Percentiles rank a stretch among this genome's conserved stretches.
These are phyloP conservation scores for Amphiprion percula DNA, from an alignment of 2,113 vertebrate species.

Conservation along the genomic window DNA sequence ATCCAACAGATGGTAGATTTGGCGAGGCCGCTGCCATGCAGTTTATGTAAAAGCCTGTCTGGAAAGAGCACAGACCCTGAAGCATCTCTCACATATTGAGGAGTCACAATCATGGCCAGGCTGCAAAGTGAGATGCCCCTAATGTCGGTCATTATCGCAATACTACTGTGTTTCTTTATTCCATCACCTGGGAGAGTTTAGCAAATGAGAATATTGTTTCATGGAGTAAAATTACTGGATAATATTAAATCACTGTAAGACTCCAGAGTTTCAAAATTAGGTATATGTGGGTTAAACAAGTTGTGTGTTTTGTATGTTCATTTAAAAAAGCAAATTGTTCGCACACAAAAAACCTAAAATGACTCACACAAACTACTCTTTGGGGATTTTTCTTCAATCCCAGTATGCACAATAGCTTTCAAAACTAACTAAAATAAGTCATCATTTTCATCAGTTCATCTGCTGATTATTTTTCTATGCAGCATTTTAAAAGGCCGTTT, in stretches of 20 bases:
- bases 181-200: constrained; percentile 11
- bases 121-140: constrained; percentile 62
- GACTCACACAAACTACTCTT: no score
- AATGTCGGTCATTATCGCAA: constrained; percentile 62
- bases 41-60: constrained; percentile 81
- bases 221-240: not conserved
- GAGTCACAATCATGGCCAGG: constrained; percentile 71
- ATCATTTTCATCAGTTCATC: not conserved
- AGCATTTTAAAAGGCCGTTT: not conserved
- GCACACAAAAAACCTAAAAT: not conserved
- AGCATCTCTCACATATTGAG: constrained; percentile 76
- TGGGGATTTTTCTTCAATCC: not conserved
- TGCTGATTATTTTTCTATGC: not conserved
- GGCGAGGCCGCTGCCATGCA: constrained; percentile 76
- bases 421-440: no score
- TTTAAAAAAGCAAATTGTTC: not conserved
- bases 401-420: not conserved
- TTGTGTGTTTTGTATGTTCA: not conserved
- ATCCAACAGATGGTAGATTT: constrained; percentile 84
- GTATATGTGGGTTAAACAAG: not conserved
- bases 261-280: not conserved
- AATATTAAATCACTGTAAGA: not conserved
- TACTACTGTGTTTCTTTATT: constrained; percentile 3
- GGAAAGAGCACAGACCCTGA: constrained; percentile 76
- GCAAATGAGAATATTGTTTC: constrained; percentile 3